Evolutionary conservation across 2,888 invertebrate species (phyloP), one percentile per base, ranked within the genome.

Genomic region (Parthenolecanium corni): DNA sequence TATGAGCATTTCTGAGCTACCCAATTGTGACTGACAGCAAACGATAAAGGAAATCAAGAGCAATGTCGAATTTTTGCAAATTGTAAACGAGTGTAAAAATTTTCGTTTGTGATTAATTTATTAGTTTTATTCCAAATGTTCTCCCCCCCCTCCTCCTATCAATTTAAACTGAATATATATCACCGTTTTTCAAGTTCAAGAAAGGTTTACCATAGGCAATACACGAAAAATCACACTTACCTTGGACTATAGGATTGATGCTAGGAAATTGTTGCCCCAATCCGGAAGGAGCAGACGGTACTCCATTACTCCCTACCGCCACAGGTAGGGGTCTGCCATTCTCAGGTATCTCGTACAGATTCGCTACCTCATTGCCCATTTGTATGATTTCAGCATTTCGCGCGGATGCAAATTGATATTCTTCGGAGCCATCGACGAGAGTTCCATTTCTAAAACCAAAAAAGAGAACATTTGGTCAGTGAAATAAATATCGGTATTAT

Each of bases 351-450:
- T 58, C 58, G 38, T 58, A 58, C 31, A 58, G 23, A 16, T 58
- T 58, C 49, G 49, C 16, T 20, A 58, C 49, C 49, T 58, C 58
- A 31, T 49, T 58, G 47, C 58, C 58, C 49, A 58, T 16, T 24
- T 36, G 51, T 47, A 58, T 40, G 38, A 49, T 18, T 49, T 58
- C 58, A 23, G 49, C 58, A 38, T 38, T 58, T 12, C 46, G 58
- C 20, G 49, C 31, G 14, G 49, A 14, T 51, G 36, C 58, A 16
- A 58, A 58, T 9, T 58, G 58, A 14, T 49, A 21, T 47, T 58
- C 58, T 31, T 58, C 58, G n/a, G 58, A 47, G n/a, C 31, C 49
- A 49, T 58, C 58, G n/a, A n/a, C n/a, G 58, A 58, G 47, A 9
- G 58, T 11, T 47, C 58, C 58, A 49, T 58, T 58, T 47, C 58